Conservation (phyloP, 2,797 vertebrate species). For the Schizopygopsis malacanthus region DNA sequence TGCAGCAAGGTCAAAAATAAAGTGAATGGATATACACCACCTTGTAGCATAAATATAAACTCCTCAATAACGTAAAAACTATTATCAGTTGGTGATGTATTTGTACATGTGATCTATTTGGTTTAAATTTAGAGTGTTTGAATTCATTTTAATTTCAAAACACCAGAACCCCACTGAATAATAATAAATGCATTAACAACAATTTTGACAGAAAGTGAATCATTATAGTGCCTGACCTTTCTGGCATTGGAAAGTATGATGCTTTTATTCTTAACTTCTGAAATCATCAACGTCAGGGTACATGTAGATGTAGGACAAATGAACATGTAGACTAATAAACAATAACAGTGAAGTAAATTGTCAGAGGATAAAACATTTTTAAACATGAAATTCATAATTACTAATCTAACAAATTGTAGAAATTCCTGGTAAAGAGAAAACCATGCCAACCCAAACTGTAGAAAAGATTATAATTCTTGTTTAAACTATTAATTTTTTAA, state of each 20-base stretch:
- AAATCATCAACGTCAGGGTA: background rate
- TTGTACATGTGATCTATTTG: background rate
- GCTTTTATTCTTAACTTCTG: background rate
- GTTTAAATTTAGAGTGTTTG: background rate
- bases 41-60: background rate
- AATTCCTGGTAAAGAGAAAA: background rate
- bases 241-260: background rate
- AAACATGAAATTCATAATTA: background rate
- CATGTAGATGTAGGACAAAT: background rate
- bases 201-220: background rate
- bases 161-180: background rate
- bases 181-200: background rate
- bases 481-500: background rate
- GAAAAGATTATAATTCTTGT: background rate
- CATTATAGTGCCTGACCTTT: background rate
- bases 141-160: background rate
- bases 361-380: background rate
- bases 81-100: background rate
- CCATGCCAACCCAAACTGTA: background rate
- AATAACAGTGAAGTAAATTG: background rate
- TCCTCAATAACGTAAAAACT: background rate
- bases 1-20: conserved; percentile 52
- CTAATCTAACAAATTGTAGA: background rate
- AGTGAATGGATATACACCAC: background rate
- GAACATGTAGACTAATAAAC: background rate